Evolutionary conservation across 2,113 vertebrate species (phyloP), one percentile per base, ranked within the genome.

Genomic region (Struthio camelus): DNA sequence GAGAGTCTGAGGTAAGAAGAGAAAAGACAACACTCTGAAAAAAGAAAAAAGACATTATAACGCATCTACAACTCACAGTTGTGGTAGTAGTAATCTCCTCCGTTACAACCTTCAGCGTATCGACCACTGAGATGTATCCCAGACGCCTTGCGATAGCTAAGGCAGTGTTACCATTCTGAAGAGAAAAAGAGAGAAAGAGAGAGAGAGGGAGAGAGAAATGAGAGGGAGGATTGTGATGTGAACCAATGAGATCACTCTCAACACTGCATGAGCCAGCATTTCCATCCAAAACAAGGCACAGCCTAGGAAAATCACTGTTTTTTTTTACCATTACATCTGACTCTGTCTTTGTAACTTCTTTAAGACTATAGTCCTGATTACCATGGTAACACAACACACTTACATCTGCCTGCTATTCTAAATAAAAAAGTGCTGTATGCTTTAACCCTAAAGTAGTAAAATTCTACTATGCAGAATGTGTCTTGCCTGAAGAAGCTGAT

Each of bases 51-150:
- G 62, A 81, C 13, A 32, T 40, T 6, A 46, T 9, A 96, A 95
- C 1, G 85, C 53, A 16, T 10, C 20, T 65, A 85, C 65, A 89
- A 98, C 98, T 98, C 97, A 99, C 99, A 65, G 99, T 99, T 93
- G 99, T 99, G 40, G 99, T 99, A 58, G 99, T 99, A 92, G 99
- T 98, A 79, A 99, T 98, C 96, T 99, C 99, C 97, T 99, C 99
- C 1, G 99, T 99, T 67, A 99, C 98, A 50, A 99, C 99, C 98
- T 99, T 99, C 95, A 99, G 98, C 3, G 99, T 99, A 94, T 99
- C 99, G 40, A 99, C 99, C 94, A 99, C 99, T 3, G 99, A 99
- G 98, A 99, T 99, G 90, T 99, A 99, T 91, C 99, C 99, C 96
- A 99, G 98, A 15, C 99, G 98, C 89, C 98, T 98, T 44, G 99